A percentile compares a stretch with the other conserved stretches of the same genome.
Evolutionary conservation across 2,113 vertebrate species (phyloP).

Genomic region (Barnardius zonarius): DNA sequence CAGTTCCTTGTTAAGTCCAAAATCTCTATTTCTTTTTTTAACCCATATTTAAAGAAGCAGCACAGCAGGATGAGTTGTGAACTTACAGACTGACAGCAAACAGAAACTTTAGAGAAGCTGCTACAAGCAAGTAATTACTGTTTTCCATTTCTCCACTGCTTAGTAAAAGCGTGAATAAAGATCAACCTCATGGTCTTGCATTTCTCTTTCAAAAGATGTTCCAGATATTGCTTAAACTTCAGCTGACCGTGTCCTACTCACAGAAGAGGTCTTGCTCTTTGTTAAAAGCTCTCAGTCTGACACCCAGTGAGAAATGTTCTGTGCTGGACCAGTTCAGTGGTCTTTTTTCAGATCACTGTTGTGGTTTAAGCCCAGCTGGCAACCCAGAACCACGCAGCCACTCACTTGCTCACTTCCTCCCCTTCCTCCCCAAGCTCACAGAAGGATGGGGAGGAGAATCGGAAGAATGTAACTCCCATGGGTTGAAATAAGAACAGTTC

Average conservation of each 20-base stretch:
- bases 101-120: neutral
- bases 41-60: neutral
- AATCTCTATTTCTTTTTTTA: neutral
- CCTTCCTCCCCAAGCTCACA: too few species aligned
- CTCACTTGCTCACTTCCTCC: too few species aligned
- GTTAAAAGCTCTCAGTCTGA: neutral
- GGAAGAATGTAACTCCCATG: too few species aligned
- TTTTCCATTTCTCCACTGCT: neutral
- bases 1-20: neutral
- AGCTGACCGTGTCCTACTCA: neutral
- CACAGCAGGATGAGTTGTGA: neutral
- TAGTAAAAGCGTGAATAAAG: neutral
- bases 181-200: neutral
- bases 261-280: neutral
- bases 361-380: too few species aligned
- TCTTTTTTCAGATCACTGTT: neutral
- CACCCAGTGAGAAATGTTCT: neutral
- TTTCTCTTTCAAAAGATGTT: neutral
- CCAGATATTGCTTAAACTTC: neutral
- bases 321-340: accelerated
- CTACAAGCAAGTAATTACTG: neutral
- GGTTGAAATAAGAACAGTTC: too few species aligned
- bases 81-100: neutral
- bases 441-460: too few species aligned
- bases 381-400: too few species aligned